Percentiles rank a stretch among this genome's conserved stretches.
These are phyloP conservation scores for Chrysotoxum bicinctum DNA, from an alignment of 2,888 invertebrate genomes.

Conservation along the genomic window DNA sequence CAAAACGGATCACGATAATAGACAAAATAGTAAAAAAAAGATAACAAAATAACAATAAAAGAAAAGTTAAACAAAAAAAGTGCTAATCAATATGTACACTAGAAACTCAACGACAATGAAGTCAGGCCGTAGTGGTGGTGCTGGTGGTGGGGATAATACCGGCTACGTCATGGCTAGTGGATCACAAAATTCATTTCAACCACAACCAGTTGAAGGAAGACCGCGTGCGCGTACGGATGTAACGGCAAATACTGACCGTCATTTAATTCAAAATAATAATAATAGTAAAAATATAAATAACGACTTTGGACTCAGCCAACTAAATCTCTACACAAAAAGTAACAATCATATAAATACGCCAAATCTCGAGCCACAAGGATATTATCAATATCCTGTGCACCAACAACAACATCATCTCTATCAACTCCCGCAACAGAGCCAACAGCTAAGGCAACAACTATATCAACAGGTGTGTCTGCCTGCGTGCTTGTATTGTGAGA, in stretches of 20 bases:
- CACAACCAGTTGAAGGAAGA: conserved; percentile 81
- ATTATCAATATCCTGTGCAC: conserved; percentile 70
- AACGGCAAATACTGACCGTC: conserved; percentile 73
- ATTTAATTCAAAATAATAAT: conserved; percentile 75
- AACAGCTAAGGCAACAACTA: conserved; percentile 64
- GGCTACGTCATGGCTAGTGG: conserved; percentile 75
- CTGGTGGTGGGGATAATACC: conserved; percentile 74
- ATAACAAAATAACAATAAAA: conserved; percentile 42
- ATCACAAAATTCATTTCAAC: conserved; percentile 75
- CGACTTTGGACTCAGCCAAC: conserved; percentile 58
- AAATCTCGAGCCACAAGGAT: conserved; percentile 57
- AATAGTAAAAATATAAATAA: conserved; percentile 67
- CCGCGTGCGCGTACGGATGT: conserved; percentile 79
- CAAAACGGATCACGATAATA: conserved; percentile 43
- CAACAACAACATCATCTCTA: conserved; percentile 52
- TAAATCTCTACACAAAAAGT: conserved; percentile 71
- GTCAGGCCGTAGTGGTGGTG: conserved; percentile 66
- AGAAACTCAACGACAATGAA: conserved; percentile 63
- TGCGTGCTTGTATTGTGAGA: conserved; percentile 30
- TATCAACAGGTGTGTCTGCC: conserved; percentile 80
- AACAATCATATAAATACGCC: conserved; percentile 51
- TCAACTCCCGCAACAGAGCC: conserved; percentile 50
- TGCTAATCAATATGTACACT: conserved; percentile 62
- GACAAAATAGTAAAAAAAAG: not conserved
- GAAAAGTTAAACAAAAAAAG: conserved; percentile 28